phyloP scores from a whole-genome alignment of 2,888 invertebrate genomes.

The Onchidella celtica region DNA sequence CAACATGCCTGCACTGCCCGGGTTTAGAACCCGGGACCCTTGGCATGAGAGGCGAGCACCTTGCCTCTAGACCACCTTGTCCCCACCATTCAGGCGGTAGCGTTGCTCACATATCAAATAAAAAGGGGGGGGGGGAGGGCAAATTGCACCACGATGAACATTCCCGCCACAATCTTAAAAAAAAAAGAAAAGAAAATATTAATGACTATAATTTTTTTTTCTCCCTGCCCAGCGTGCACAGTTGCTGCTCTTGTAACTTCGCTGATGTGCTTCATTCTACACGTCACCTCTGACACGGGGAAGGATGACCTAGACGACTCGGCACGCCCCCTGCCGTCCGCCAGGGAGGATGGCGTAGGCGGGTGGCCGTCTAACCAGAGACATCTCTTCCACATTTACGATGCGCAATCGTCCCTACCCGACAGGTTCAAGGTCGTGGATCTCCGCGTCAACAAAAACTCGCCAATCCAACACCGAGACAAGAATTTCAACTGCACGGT shows the following conservation, averaged over 20 bases:
- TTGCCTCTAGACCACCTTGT: no score
- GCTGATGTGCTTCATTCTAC: constrained; percentile 26
- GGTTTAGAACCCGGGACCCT: no score
- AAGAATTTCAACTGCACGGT: constrained; percentile 57
- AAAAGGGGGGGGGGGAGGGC: no score
- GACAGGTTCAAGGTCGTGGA: constrained; percentile 29
- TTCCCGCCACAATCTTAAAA: no score
- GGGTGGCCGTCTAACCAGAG: constrained; percentile 38
- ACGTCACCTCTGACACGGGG: constrained; percentile 5
- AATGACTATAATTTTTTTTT: neutral
- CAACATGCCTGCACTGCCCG: no score
- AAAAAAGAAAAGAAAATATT: no score
- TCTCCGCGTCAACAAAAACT: neutral
- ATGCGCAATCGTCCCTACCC: constrained; percentile 10
- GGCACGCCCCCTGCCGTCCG: neutral
- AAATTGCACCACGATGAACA: no score
- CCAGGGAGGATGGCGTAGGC: neutral
- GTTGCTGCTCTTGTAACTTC: neutral
- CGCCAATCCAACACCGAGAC: neutral
- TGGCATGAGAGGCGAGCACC: no score
- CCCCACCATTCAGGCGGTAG: no score
- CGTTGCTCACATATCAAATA: no score
- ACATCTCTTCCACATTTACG: constrained; percentile 48
- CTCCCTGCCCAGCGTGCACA: neutral
- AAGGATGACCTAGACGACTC: constrained; percentile 1